Evolutionary conservation across 1,140 invertebrate genomes (phyloP), one percentile per base, ranked within the genome.

Genomic region (Ruditapes philippinarum): DNA sequence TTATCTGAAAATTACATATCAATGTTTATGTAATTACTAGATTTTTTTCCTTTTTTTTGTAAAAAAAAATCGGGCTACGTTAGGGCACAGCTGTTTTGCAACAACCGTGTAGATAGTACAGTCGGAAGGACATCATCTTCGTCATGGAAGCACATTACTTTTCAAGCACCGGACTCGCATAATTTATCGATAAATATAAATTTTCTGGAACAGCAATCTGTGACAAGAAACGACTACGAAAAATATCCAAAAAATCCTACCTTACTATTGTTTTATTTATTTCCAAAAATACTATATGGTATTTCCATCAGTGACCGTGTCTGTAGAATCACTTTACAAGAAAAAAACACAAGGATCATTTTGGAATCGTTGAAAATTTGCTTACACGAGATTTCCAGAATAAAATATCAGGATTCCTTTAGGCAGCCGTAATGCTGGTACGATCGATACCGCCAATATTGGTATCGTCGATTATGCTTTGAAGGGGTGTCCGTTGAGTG

Each of bases 101-200:
- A n/a, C n/a, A 28, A 3, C 4, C 3, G 51, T 22, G 33, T 4
- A 38, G 33, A 70, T 14, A 38, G 1, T 38, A 14, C 65, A 12
- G 19, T 1, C 33, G 4, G 22, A 38, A 70, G 28, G 65, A 70
- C 65, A 7, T 45, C 14, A 11, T 70, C 65, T 22, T 38, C 65
- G 28, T n/a, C n/a, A n/a, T n/a, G n/a, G n/a, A 70, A 36, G 7
- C 65, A 40, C 65, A 70, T 70, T 70, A 70, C 36, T 70, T 36
- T 70, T 70, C 65, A 70, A 70, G 65, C 65, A 70, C 36, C 31
- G 65, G 38, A 70, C 65, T 38, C 65, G 65, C 65, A 70, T 70
- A 70, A 70, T 70, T 70, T 70, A 70, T 70, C 65, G 65, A 70
- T 70, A 70, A 70, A 70, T 70, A 70, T 70, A 70, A 70, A 70